Conservation (phyloP, 2,113 vertebrate genomes). For the Dromiciops gliroides region DNA sequence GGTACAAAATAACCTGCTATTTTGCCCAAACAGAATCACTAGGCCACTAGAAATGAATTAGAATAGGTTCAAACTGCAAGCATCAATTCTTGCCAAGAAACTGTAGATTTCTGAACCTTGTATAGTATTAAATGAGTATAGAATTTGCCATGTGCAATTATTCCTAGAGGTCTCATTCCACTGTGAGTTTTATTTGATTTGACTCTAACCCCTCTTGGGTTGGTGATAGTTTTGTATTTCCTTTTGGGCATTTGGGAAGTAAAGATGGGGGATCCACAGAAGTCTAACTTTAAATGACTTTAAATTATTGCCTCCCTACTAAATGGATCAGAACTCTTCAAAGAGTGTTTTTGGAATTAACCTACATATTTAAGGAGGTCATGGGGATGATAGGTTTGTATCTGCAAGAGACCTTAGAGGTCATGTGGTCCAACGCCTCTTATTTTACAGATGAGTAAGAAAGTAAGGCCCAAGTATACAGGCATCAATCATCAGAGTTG, state of each 20-base stretch:
- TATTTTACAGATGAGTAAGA: not conserved
- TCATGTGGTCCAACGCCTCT: not conserved
- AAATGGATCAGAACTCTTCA: not conserved
- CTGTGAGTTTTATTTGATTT: not conserved
- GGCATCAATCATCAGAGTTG: not conserved
- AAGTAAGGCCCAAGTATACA: not conserved
- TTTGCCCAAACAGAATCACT: not conserved
- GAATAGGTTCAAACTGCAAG: not conserved
- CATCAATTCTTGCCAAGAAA: not conserved
- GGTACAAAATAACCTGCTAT: not conserved
- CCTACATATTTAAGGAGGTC: not conserved
- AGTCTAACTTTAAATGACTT: not conserved
- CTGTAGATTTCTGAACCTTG: not conserved
- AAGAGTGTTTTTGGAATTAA: not conserved
- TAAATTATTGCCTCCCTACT: not conserved
- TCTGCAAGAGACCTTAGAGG: too few species aligned
- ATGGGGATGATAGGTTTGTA: not conserved
- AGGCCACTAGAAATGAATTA: not conserved
- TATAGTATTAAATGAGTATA: not conserved
- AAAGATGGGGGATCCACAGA: not conserved
- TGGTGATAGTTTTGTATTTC: not conserved
- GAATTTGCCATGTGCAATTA: not conserved
- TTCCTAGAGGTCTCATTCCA: not conserved
- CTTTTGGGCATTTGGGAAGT: not conserved
- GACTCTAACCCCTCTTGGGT: not conserved